These are phyloP conservation scores for Xerus rutilus DNA, from an alignment of 2,797 vertebrate genomes.

Conservation along the genomic window DNA sequence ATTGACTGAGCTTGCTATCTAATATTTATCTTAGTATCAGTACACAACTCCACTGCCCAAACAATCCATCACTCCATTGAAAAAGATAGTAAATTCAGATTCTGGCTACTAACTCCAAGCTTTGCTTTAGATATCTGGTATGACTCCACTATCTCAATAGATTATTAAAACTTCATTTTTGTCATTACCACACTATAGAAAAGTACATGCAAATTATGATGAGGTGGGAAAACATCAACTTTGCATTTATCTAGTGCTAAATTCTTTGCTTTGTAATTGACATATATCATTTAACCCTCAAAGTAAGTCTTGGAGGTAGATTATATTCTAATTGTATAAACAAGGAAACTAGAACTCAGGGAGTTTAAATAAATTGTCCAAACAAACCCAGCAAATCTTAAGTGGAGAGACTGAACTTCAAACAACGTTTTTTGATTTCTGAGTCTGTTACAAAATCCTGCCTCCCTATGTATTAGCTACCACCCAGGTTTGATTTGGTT, in stretches of 20 bases:
- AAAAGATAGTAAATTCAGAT: conserved; percentile 5
- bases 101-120: background rate
- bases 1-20: background rate
- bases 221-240: background rate
- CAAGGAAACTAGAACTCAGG: conserved; percentile 38
- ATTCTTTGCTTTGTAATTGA: conserved; percentile 57
- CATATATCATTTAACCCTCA: conserved; percentile 50
- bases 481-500: background rate
- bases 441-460: background rate
- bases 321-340: conserved; percentile 46
- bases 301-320: background rate
- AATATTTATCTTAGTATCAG: background rate
- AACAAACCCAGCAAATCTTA: conserved; percentile 53
- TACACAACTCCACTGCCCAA: background rate
- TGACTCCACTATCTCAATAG: background rate
- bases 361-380: conserved; percentile 52
- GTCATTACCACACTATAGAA: background rate
- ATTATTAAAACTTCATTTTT: background rate
- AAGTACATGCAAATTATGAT: background rate
- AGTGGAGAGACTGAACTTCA: conserved; percentile 50
- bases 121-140: background rate
- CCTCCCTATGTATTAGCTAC: background rate
- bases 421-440: conserved; percentile 24
- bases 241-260: conserved; percentile 21
- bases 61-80: background rate